Evolutionary conservation across 2,888 invertebrate species (phyloP).

Genomic region (Strigamia maritima): DNA sequence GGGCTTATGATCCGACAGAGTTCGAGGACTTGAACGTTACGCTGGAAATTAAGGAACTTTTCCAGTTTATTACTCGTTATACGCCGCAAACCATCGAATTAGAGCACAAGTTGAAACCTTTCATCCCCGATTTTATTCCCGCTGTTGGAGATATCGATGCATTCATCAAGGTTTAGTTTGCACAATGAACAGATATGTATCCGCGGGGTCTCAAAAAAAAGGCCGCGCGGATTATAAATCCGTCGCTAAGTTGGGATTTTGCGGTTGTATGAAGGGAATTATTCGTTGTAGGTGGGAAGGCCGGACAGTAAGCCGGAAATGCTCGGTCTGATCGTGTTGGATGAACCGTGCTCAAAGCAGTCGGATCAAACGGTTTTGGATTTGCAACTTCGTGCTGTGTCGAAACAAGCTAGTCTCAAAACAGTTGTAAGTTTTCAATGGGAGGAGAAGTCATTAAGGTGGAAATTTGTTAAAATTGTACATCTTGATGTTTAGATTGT

Average conservation of each 20-base stretch:
- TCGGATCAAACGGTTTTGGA: conserved; percentile 93
- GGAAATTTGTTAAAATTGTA: too few species aligned
- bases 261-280: neutral
- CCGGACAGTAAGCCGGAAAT: conserved; percentile 67
- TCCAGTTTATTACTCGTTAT: conserved; percentile 88
- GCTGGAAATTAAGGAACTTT: conserved; percentile 83
- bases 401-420: conserved; percentile 67
- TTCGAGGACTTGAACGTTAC: conserved; percentile 78
- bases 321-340: conserved; percentile 74
- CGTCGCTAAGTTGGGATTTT: too few species aligned
- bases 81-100: conserved; percentile 87
- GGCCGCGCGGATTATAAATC: too few species aligned
- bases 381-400: conserved; percentile 73
- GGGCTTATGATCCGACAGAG: conserved; percentile 73
- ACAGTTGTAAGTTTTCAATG: conserved; percentile 51
- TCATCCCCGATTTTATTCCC: conserved; percentile 94
- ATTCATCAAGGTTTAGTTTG: conserved; percentile 83
- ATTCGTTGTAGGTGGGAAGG: conserved; percentile 57
- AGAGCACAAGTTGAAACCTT: conserved; percentile 85
- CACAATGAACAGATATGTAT: too few species aligned
- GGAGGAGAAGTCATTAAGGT: too few species aligned
- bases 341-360: conserved; percentile 93
- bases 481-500: too few species aligned
- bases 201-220: too few species aligned
- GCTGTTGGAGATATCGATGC: conserved; percentile 98